phyloP scores from a whole-genome alignment of 1,140 invertebrate species.

The Asobara japonica region DNA sequence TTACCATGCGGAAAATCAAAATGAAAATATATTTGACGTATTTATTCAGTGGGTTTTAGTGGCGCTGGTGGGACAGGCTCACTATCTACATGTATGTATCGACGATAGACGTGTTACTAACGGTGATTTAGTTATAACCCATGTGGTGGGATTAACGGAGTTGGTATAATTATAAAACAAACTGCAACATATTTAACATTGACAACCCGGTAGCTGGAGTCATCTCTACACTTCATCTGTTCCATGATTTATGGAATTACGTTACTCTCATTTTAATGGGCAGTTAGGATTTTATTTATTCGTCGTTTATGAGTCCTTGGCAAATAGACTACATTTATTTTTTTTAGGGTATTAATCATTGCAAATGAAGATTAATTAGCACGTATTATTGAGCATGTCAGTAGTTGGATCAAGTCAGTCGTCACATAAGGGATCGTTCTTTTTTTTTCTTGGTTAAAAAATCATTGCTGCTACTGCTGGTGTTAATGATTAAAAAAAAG shows the following conservation, averaged over 20 bases:
- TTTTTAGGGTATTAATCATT: neutral
- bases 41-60: slow-evolving; percentile 14
- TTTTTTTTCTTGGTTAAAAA: too few species aligned
- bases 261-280: neutral
- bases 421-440: too few species aligned
- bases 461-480: too few species aligned
- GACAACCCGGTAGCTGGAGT: slow-evolving; percentile 1
- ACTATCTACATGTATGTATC: neutral
- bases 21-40: slow-evolving; percentile 26
- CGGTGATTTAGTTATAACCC: slow-evolving; percentile 8
- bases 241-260: slow-evolving; percentile 6
- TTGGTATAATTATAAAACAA: slow-evolving; percentile 10
- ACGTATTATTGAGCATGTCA: too few species aligned
- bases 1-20: slow-evolving; percentile 12
- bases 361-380: neutral
- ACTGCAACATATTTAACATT: slow-evolving; percentile 13
- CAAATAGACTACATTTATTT: neutral
- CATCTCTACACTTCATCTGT: slow-evolving; percentile 12
- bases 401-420: too few species aligned
- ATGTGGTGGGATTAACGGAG: slow-evolving; percentile 1
- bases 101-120: slow-evolving; percentile 11
- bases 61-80: neutral
- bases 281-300: neutral
- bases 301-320: neutral
- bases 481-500: too few species aligned